Percentiles rank a stretch among this genome's conserved stretches.
These are phyloP conservation scores for Forbesichthys papilliferus DNA, from an alignment of 2,113 vertebrate genomes.

Conservation along the genomic window DNA sequence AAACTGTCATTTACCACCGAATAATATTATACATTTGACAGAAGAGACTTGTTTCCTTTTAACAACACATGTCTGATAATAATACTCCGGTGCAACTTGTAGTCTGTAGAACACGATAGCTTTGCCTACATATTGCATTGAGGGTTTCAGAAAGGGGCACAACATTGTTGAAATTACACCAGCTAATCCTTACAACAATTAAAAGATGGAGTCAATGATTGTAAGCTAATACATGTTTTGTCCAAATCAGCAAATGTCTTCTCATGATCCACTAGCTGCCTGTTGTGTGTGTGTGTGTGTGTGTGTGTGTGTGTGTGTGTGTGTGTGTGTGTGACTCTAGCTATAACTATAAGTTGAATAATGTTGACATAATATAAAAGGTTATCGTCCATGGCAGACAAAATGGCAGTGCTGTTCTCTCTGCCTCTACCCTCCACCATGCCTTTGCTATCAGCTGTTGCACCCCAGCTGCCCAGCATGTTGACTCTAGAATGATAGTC, in stretches of 20 bases:
- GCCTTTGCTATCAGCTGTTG: constrained; percentile 74
- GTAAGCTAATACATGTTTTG: no score
- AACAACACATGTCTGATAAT: no score
- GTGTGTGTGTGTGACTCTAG: not conserved
- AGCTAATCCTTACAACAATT: not conserved
- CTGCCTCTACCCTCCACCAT: constrained; percentile 48
- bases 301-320: not conserved
- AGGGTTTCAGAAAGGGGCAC: constrained; percentile 7
- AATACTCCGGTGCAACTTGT: no score
- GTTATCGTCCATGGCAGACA: no score
- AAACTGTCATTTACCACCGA: no score
- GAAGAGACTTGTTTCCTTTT: no score
- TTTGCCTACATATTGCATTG: constrained; percentile 18
- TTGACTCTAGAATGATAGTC: constrained; percentile 74
- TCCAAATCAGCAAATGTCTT: no score
- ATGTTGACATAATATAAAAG: no score
- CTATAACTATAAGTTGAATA: no score
- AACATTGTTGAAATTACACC: constrained; percentile 14
- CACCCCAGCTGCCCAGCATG: constrained; percentile 70
- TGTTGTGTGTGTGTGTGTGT: not conserved
- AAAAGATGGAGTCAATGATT: no score
- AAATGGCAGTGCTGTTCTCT: not conserved
- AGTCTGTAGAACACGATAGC: not conserved
- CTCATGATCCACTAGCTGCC: no score
- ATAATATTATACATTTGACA: no score